Conservation (phyloP, 2,797 vertebrate genomes). For the Anolis apletophallus region DNA sequence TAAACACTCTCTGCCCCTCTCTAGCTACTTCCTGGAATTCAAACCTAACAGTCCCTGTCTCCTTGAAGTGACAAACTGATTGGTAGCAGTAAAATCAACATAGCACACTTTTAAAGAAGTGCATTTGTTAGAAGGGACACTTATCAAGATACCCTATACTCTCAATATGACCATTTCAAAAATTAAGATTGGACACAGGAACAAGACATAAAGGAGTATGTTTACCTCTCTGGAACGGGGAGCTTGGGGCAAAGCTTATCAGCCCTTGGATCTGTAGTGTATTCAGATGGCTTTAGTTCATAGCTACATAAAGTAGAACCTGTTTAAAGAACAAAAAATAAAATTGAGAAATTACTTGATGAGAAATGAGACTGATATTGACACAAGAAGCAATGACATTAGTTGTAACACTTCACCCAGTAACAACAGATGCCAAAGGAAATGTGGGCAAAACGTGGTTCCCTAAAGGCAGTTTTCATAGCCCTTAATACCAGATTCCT, state of each 20-base stretch:
- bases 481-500: no score
- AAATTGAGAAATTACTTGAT: slow-evolving; percentile 22
- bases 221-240: slow-evolving; percentile 94
- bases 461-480: no score
- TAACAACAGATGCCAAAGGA: neutral
- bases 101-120: neutral
- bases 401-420: neutral
- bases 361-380: slow-evolving; percentile 3
- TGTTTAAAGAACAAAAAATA: slow-evolving; percentile 70
- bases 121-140: neutral
- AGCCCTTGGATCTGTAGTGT: slow-evolving; percentile 84
- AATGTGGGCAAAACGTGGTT: neutral
- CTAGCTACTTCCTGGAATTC: neutral
- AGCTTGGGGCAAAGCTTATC: slow-evolving; percentile 91
- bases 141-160: neutral
- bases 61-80: slow-evolving; percentile 15
- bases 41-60: neutral
- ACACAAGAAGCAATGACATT: neutral
- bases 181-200: neutral
- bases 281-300: slow-evolving; percentile 86
- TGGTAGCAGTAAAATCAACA: slow-evolving; percentile 43
- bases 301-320: slow-evolving; percentile 93
- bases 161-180: neutral
- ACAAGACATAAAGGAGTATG: slow-evolving; percentile 45
- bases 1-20: neutral